phyloP scores from a whole-genome alignment of 2,888 invertebrate genomes.

The Andrena minutula region DNA sequence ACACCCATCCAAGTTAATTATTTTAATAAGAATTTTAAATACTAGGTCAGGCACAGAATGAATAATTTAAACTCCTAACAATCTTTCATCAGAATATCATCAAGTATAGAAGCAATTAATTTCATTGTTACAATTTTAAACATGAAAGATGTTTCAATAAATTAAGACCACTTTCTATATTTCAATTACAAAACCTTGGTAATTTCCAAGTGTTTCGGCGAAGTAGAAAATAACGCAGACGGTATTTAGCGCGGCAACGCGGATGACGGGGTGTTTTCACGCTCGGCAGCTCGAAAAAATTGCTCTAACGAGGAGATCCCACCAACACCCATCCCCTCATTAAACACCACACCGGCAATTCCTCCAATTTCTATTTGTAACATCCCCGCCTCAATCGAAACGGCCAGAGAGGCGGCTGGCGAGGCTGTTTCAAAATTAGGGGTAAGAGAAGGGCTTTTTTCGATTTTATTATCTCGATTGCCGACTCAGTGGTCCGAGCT shows the following conservation, averaged over 20 bases:
- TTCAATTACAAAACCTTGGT: too few species aligned
- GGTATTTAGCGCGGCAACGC: background rate
- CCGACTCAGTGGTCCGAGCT: conserved; percentile 70
- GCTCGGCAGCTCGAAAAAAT: background rate
- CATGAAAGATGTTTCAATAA: too few species aligned
- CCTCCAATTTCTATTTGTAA: background rate
- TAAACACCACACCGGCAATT: conserved; percentile 18
- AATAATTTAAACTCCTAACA: too few species aligned
- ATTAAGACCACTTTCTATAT: too few species aligned
- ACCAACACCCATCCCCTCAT: conserved; percentile 1
- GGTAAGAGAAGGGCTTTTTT: conserved; percentile 64
- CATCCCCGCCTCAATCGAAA: too few species aligned
- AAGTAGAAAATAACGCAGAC: too few species aligned
- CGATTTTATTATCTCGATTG: conserved; percentile 78
- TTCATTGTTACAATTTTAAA: too few species aligned
- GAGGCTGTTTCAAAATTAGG: conserved; percentile 67
- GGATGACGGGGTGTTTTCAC: background rate
- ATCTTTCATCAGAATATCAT: too few species aligned
- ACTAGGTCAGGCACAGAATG: too few species aligned
- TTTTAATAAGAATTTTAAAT: too few species aligned
- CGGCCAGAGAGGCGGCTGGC: conserved; percentile 33
- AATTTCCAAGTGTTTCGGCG: too few species aligned
- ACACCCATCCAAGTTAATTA: conserved; percentile 82
- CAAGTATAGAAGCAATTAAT: too few species aligned
- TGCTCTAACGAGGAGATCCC: conserved; percentile 1